Conservation (phyloP, 2,113 vertebrate species). For the Psittacula cyanocephala region DNA sequence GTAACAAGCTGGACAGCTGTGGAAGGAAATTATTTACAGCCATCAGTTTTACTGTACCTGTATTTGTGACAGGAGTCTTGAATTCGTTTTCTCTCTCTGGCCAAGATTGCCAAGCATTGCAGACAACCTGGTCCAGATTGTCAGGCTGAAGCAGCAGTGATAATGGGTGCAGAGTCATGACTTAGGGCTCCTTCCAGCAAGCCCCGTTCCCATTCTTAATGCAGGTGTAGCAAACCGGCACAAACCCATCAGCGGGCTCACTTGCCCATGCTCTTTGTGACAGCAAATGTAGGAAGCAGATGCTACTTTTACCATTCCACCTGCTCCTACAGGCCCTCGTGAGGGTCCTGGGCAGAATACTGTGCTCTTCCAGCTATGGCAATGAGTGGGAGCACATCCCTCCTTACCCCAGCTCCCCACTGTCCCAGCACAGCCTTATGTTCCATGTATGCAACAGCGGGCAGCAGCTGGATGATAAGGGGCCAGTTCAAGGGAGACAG, state of each 20-base stretch:
- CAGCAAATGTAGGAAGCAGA: not conserved
- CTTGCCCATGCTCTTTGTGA: not conserved
- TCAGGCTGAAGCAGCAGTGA: not conserved
- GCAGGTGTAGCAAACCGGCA: not conserved
- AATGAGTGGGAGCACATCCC: not conserved
- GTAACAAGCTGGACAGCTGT: not conserved
- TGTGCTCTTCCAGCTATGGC: not conserved
- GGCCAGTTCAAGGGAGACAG: not conserved
- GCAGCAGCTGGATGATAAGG: not conserved
- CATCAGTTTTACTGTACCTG: not conserved
- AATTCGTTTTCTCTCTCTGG: not conserved
- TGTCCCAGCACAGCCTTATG: not conserved
- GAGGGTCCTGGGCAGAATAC: not conserved
- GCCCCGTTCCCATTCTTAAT: not conserved
- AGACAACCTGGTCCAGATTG: not conserved
- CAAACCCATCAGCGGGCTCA: rapidly evolving
- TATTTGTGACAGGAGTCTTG: not conserved
- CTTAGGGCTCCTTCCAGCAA: not conserved
- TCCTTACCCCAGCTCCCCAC: not conserved
- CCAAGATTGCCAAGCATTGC: not conserved
- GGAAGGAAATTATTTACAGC: not conserved
- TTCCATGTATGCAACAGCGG: rapidly evolving
- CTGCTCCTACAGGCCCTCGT: rapidly evolving
- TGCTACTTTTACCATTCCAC: not conserved
- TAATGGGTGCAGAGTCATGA: not conserved